Conservation (phyloP, 1,140 invertebrate genomes). For the Oscheius sp. region DNA sequence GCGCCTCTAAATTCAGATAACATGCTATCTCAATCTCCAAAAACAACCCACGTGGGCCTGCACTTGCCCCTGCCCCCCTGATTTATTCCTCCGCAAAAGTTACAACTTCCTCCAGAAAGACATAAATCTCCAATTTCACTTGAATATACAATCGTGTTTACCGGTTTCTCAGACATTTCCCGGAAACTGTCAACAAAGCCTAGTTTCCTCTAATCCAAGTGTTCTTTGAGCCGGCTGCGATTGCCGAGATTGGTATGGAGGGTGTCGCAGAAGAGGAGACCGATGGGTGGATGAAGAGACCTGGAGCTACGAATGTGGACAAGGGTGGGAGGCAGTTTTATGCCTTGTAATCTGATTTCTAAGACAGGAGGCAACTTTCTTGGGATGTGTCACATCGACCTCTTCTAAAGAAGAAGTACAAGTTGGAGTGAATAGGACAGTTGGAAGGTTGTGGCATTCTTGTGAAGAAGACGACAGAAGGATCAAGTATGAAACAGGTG, state of each 20-base stretch:
- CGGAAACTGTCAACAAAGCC: neutral
- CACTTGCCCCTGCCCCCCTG: too few species aligned
- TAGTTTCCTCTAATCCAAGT: too few species aligned
- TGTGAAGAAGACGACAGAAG: slow-evolving; percentile 46
- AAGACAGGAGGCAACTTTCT: slow-evolving; percentile 46
- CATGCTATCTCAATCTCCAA: too few species aligned
- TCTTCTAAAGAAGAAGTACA: slow-evolving; percentile 25
- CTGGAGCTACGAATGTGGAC: slow-evolving; percentile 51
- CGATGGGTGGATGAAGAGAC: slow-evolving; percentile 52
- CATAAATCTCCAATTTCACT: too few species aligned
- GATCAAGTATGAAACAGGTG: slow-evolving; percentile 54
- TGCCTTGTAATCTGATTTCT: neutral
- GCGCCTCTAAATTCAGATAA: too few species aligned
- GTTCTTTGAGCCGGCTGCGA: slow-evolving; percentile 44
- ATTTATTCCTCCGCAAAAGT: too few species aligned
- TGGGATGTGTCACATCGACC: slow-evolving; percentile 43
- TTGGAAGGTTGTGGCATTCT: slow-evolving; percentile 52
- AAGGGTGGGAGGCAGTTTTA: neutral
- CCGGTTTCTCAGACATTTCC: neutral
- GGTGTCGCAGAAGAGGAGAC: slow-evolving; percentile 45
- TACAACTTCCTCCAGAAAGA: neutral
- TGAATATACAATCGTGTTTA: neutral
- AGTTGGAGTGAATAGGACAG: slow-evolving; percentile 48
- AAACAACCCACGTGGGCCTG: too few species aligned
- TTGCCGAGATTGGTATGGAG: slow-evolving; percentile 59